Evolutionary conservation across 2,797 vertebrate genomes (phyloP).

Genomic region (Lagodon rhomboides): DNA sequence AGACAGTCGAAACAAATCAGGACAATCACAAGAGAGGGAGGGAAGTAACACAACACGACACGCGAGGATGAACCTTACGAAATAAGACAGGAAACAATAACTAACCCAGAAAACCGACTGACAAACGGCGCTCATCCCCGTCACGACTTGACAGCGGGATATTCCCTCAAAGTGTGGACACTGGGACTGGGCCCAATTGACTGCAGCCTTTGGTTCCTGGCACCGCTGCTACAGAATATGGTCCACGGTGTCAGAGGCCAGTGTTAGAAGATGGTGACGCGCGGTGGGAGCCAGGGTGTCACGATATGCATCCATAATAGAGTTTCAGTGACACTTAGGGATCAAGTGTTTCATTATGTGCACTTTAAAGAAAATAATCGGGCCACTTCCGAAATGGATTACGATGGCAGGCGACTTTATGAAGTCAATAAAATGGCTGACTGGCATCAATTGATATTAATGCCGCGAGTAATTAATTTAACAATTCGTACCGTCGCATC

Average conservation of each 20-base stretch:
- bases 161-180: too few species aligned
- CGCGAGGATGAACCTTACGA: too few species aligned
- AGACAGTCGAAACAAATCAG: too few species aligned
- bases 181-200: too few species aligned
- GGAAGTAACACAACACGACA: too few species aligned
- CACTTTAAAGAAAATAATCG: slow-evolving; percentile 18
- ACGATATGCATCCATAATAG: slow-evolving; percentile 1
- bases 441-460: slow-evolving; percentile 34
- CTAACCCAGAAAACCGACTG: too few species aligned
- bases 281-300: slow-evolving; percentile 8
- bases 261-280: neutral
- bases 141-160: too few species aligned
- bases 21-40: too few species aligned
- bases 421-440: slow-evolving; percentile 25
- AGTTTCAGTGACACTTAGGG: slow-evolving; percentile 20
- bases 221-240: too few species aligned
- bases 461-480: slow-evolving; percentile 21
- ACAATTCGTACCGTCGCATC: neutral
- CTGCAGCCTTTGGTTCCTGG: too few species aligned
- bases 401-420: slow-evolving; percentile 12
- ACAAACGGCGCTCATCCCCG: too few species aligned
- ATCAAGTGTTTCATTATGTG: slow-evolving; percentile 13
- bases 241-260: neutral
- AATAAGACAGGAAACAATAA: too few species aligned
- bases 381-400: slow-evolving; percentile 17